Evolutionary conservation across 2,113 vertebrate species (phyloP).

Genomic region (Myiagra hebetior): DNA sequence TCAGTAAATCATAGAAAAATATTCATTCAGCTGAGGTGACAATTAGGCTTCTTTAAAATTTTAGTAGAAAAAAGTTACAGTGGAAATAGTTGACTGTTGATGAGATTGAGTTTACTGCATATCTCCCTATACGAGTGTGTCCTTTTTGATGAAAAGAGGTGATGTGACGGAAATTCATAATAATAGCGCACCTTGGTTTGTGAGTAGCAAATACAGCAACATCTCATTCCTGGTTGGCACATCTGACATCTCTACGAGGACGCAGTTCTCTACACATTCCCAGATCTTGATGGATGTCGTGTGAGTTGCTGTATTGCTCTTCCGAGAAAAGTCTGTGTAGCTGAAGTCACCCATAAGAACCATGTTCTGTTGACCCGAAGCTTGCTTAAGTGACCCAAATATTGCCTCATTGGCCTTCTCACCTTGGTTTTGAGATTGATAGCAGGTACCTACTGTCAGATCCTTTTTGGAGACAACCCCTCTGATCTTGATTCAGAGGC

Average conservation of each 20-base stretch:
- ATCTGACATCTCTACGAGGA: not conserved
- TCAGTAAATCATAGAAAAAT: not conserved
- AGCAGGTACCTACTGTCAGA: not conserved
- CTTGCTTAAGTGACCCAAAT: not conserved
- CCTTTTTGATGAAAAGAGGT: not conserved
- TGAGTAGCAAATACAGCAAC: not conserved
- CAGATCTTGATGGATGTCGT: not conserved
- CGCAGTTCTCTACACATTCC: not conserved
- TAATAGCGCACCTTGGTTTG: not conserved
- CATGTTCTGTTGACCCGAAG: not conserved
- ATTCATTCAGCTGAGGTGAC: not conserved
- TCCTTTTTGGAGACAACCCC: not conserved
- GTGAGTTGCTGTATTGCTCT: not conserved
- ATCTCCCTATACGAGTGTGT: not conserved
- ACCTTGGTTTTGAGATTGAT: not conserved
- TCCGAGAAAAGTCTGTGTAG: not conserved
- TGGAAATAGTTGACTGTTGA: not conserved
- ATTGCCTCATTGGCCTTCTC: not conserved
- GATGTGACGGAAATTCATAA: not conserved
- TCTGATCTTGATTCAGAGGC: not conserved
- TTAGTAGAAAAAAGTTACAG: not conserved
- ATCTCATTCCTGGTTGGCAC: not conserved
- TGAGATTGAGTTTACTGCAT: not conserved
- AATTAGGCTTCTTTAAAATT: not conserved
- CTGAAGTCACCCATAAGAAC: accelerated